Base-by-base conservation (phyloP, 1,140 invertebrate species). In the Dendroctonus ponderosae region DNA sequence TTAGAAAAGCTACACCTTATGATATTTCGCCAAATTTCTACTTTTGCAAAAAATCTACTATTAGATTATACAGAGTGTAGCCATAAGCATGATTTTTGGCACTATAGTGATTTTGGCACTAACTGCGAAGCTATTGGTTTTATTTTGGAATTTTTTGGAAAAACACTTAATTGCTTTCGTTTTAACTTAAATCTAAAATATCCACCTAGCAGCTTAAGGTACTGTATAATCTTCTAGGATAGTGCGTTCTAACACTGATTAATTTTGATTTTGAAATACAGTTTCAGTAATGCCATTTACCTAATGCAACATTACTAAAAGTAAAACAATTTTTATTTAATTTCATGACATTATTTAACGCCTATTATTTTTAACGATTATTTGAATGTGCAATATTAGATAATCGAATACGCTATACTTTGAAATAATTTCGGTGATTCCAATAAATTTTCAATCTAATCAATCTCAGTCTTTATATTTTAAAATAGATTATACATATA, bases 401-500 rank as follows among this genome's bases (percentile, higher is more conserved):
- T 26, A 26, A 1, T 26, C 26, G 26, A 26, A 26, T 26, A 26
- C 44, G 9, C 11, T 40, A 40, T 50, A 38, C 52, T 46, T 43
- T 48, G 37, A 50, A 56, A 66, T 59, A 51, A 51, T 59, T 41
- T 38, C 49, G 11, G 50, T 59, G 38, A 57, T 62, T 58, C 38
- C 52, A 58, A 42, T 68, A 58, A 51, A 64, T 59, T 59, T 65
- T 65, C 58, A 67, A 57, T 66, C 73, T 72, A 74, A 69, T 52
- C 60, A 66, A 68, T 69, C 61, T 74, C 73, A 74, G 73, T 74
- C 73, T 74, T 74, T 52, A 68, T 68, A 58, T 60, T 74, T 74
- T 71, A 73, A 74, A 74, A 71, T 72, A 74, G 68, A 67, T 74
- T 66, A 70, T 72, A 74, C 73, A 74, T 72, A 74, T 74, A 71